Base-by-base conservation (phyloP, 2,888 invertebrate species). In the Lithophane semibrunnea region DNA sequence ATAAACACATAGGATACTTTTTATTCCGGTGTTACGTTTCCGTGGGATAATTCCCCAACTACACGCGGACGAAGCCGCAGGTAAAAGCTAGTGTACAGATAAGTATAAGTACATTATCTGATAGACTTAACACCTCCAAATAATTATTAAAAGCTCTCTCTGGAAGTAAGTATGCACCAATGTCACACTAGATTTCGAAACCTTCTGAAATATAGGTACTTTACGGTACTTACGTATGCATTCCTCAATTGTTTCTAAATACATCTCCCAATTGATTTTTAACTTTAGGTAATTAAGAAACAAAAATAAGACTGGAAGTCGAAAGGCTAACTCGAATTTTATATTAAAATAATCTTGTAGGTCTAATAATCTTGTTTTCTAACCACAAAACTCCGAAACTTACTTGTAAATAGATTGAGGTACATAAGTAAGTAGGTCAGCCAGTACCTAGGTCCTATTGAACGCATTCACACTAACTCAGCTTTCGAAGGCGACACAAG, bases 401-500 rank as follows among this genome's bases (percentile, higher is more conserved):
- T 70, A 66, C 42, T 79, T 71, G 18, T 68, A n/a, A 75, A 65
- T 63, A 21, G 24, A 67, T 29, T 64, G 42, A 60, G 24, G 60
- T 56, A 68, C 52, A 49, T 56, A 52, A 70, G 49, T 74, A 76
- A 71, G 67, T 83, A 56, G 80, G 86, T 64, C 75, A 78, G 63
- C 18, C 60, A 73, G 60, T 49, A 84, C 77, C 42, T 72, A 69
- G 58, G 68, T 58, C 64, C 83, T 75, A 80, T 72, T 79, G 77
- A 79, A 77, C 9, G 47, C 61, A 70, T 84, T 75, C 60, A 77
- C 54, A 75, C 75, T 49, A 82, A 77, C 70, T 60, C 64, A 68
- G 80, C 73, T 79, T 85, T 83, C 73, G 73, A 79, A 77, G 83
- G 82, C 74, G 77, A 85, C 82, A 86, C 65, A 77, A 73, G 49